Evolutionary conservation across 2,888 invertebrate genomes (phyloP), one percentile per base, ranked within the genome.

Genomic region (Octonoba sinensis): DNA sequence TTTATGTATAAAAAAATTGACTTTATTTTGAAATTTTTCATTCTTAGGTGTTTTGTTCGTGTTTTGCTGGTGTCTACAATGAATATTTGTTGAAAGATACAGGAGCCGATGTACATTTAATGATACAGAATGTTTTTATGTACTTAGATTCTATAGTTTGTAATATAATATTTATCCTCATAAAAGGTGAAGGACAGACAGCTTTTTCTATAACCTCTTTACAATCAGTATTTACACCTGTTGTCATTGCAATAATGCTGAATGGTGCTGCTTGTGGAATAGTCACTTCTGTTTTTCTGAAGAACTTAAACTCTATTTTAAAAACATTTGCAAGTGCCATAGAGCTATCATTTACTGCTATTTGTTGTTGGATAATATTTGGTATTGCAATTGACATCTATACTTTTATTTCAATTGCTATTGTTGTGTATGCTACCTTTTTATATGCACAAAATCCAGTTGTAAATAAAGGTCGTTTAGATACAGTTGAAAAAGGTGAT

Each of bases 271-370:
- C 94, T 0, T 94, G 96, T 59, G 97, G 97, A 46, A 96, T 98
- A 86, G 94, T 96, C 0, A 97, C 97, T 0, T 96, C 96, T 89
- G 94, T 97, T 88, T 97, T 97, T 88, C 90, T 98, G 27, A 95
- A 95, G 88, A 95, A 94, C 86, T 91, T 97, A 86, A 97, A 97
- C 89, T 97, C 97, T 0, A 97, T 98, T 87, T 90, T 97, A 72
- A 97, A 98, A 90, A 96, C 96, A 0, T 97, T 97, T 89, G 97
- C 97, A 0, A 95, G 96, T 89, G 97, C 96, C 16, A 90, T 97
- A 86, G 97, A 97, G 88, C 89, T 97, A 47, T 91, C 96, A 72
- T 94, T 97, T 86, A 97, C 97, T 0, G 97, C 97, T 0, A 90
- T 97, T 16, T 90, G 96, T 0, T 95, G 96, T 86, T 95, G 94